A percentile compares a stretch with the other conserved stretches of the same genome.
These are phyloP conservation scores for Hirtodrosophila cameraria DNA, from an alignment of 2,888 invertebrate genomes.

Conservation along the genomic window DNA sequence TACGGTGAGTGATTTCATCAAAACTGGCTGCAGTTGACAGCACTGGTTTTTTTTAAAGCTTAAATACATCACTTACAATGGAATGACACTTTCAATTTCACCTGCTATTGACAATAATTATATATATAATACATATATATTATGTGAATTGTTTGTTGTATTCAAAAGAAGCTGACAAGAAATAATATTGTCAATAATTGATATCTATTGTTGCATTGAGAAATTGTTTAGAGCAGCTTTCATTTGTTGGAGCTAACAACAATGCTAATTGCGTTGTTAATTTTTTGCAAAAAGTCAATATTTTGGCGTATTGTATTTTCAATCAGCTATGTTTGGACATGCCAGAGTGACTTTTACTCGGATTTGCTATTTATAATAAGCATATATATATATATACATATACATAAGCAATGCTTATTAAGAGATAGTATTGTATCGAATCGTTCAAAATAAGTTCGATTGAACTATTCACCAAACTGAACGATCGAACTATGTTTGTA, in stretches of 20 bases:
- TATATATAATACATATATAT: neutral
- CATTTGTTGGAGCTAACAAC: conserved; percentile 15
- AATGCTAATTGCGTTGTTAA: conserved; percentile 5
- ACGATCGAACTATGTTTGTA: too few species aligned
- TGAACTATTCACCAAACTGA: too few species aligned
- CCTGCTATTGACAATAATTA: neutral
- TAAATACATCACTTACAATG: neutral
- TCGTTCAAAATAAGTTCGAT: too few species aligned
- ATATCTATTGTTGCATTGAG: too few species aligned
- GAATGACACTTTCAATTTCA: conserved; percentile 9
- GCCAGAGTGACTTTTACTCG: too few species aligned
- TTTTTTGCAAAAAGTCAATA: conserved; percentile 1
- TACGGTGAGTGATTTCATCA: conserved; percentile 87
- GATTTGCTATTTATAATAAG: too few species aligned
- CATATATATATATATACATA: too few species aligned
- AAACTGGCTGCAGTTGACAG: too few species aligned
- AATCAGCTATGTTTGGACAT: neutral
- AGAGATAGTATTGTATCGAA: too few species aligned
- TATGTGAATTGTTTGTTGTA: neutral
- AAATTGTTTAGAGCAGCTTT: neutral
- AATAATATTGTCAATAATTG: neutral
- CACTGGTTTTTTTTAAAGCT: too few species aligned
- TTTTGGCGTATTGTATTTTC: too few species aligned
- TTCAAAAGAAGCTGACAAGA: neutral
- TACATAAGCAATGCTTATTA: too few species aligned